Evolutionary conservation across 2,888 invertebrate genomes (phyloP).

Genomic region (Alloplasta piceator): DNA sequence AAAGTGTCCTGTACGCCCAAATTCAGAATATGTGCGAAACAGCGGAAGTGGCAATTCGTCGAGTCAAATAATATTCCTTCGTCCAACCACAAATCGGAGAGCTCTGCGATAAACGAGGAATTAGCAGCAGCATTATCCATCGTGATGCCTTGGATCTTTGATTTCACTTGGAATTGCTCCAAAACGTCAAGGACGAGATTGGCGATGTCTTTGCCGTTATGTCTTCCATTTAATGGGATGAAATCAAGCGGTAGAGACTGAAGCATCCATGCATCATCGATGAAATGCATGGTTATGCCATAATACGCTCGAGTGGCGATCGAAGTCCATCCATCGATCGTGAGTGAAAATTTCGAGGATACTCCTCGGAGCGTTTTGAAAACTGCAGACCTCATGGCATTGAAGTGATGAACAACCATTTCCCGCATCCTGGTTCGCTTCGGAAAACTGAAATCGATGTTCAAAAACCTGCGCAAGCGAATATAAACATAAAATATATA

Average conservation of each 20-base stretch:
- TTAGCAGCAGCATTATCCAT: slow-evolving; percentile 55
- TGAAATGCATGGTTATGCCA: no score
- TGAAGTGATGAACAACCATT: slow-evolving; percentile 19
- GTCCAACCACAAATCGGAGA: slow-evolving; percentile 27
- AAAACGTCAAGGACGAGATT: slow-evolving; percentile 22
- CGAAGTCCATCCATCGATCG: slow-evolving; percentile 20
- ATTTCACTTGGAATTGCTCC: slow-evolving; percentile 12
- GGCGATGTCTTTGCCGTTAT: slow-evolving; percentile 16
- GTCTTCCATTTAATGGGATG: slow-evolving; percentile 58
- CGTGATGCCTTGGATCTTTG: slow-evolving; percentile 46
- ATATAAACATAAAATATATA: no score
- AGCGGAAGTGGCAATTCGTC: slow-evolving; percentile 50
- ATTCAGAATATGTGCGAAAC: slow-evolving; percentile 45
- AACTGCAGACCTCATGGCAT: slow-evolving; percentile 31
- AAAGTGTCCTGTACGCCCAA: slow-evolving; percentile 14
- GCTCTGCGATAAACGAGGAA: slow-evolving; percentile 48
- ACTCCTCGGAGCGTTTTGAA: slow-evolving; percentile 21
- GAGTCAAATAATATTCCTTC: slow-evolving; percentile 34
- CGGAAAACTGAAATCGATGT: background rate
- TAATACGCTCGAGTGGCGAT: background rate
- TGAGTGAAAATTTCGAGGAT: background rate
- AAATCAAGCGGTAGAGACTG: slow-evolving; percentile 42
- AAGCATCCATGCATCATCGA: no score
- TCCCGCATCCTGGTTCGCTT: slow-evolving; percentile 21
- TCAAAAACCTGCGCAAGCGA: no score